These are phyloP conservation scores for Papilio protenor DNA, from an alignment of 2,888 invertebrate genomes.

Conservation along the genomic window DNA sequence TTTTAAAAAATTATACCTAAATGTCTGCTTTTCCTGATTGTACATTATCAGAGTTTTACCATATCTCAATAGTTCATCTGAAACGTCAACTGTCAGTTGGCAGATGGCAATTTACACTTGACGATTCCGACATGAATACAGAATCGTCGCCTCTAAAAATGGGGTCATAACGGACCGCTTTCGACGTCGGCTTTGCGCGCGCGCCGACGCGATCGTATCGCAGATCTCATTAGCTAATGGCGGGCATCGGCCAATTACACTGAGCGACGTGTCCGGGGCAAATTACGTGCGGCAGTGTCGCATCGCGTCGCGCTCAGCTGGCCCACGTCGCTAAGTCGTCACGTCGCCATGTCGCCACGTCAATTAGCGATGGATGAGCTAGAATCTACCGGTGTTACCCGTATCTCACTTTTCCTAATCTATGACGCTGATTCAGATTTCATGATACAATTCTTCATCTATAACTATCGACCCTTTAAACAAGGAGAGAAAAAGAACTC, in stretches of 20 bases:
- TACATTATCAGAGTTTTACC: not conserved
- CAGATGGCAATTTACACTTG: constrained; percentile 24
- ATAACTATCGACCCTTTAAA: not conserved
- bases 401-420: constrained; percentile 1
- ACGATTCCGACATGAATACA: constrained; percentile 5
- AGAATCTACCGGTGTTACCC: constrained; percentile 20
- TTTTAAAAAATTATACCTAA: not conserved
- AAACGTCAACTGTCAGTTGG: constrained; percentile 17
- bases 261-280: constrained; percentile 81
- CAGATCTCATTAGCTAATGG: constrained; percentile 69
- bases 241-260: constrained; percentile 74
- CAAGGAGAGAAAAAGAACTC: not conserved
- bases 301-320: constrained; percentile 43
- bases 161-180: constrained; percentile 39
- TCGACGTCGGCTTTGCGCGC: constrained; percentile 49
- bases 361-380: constrained; percentile 32
- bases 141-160: constrained; percentile 34
- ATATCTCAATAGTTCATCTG: constrained; percentile 27
- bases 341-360: constrained; percentile 24
- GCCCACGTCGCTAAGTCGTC: constrained; percentile 4
- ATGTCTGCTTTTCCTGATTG: constrained; percentile 1
- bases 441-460: not conserved
- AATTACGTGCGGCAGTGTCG: constrained; percentile 55
- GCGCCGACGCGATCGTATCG: constrained; percentile 55
- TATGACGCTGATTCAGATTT: not conserved